Evolutionary conservation across 1,140 invertebrate species (phyloP).

Genomic region (Latrodectus geometricus): DNA sequence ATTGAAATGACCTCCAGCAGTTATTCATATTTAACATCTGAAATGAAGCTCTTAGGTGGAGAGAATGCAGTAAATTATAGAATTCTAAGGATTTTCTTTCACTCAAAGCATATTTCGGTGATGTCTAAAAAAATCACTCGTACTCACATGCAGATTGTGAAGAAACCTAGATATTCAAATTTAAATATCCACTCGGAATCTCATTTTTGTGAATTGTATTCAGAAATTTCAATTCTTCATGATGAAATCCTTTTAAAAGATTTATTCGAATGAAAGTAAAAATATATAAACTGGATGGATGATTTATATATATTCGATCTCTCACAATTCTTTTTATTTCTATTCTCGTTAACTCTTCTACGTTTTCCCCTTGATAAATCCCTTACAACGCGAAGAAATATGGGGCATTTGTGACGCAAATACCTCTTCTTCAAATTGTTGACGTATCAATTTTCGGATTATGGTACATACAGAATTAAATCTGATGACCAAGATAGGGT

Average conservation of each 20-base stretch:
- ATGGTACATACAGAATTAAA: conserved; percentile 45
- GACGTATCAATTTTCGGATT: conserved; percentile 49
- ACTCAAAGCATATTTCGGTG: too few relatives aligned
- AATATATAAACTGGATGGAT: not conserved
- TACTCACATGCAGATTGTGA: not conserved
- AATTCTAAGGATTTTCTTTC: too few relatives aligned
- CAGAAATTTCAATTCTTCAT: not conserved
- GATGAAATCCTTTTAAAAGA: conserved; percentile 7
- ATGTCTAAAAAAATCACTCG: too few relatives aligned
- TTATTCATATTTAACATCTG: too few relatives aligned
- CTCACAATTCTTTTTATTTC: not conserved
- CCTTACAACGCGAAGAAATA: conserved; percentile 21
- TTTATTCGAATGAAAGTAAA: not conserved
- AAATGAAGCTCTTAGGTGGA: too few relatives aligned
- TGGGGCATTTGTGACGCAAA: conserved; percentile 24
- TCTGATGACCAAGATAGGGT: conserved; percentile 3
- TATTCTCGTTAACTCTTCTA: not conserved
- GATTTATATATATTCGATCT: conserved; percentile 17
- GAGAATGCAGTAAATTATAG: too few relatives aligned
- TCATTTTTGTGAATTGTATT: conserved; percentile 18
- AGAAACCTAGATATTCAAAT: not conserved
- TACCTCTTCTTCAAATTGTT: conserved; percentile 39
- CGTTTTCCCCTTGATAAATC: conserved; percentile 1
- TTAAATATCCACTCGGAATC: not conserved
- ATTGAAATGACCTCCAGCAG: too few relatives aligned